phyloP scores from a whole-genome alignment of 2,797 vertebrate genomes.

The Parauchenoglanis ngamensis region DNA sequence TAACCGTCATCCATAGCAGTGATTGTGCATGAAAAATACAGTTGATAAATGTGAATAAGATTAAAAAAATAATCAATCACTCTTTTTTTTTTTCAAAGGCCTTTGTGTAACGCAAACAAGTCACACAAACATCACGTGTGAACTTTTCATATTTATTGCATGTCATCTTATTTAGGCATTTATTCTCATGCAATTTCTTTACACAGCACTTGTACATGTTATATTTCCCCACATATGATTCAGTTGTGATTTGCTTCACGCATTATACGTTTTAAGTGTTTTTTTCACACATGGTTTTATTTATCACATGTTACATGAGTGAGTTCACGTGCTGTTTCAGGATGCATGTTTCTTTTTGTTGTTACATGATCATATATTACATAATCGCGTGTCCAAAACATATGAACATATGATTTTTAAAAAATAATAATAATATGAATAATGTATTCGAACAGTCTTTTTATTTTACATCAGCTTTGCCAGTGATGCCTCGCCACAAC shows the following conservation, averaged over 20 bases:
- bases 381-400: too few species aligned
- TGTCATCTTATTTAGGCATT: neutral
- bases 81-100: neutral
- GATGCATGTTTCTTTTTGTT: too few species aligned
- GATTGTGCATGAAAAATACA: neutral
- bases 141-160: neutral
- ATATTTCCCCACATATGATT: too few species aligned
- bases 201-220: neutral
- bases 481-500: neutral
- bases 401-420: neutral
- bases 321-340: neutral
- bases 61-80: neutral
- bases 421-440: too few species aligned
- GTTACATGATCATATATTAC: neutral
- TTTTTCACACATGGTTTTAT: neutral
- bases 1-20: neutral
- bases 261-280: neutral
- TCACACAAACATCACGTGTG: neutral
- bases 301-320: too few species aligned
- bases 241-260: neutral
- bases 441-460: too few species aligned
- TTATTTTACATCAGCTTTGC: neutral
- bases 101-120: neutral
- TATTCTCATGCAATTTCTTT: neutral
- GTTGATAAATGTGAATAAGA: neutral